A percentile compares a stretch with the other conserved stretches of the same genome.
phyloP scores from a whole-genome alignment of 2,797 vertebrate species.

The Zenarchopterus dispar region DNA sequence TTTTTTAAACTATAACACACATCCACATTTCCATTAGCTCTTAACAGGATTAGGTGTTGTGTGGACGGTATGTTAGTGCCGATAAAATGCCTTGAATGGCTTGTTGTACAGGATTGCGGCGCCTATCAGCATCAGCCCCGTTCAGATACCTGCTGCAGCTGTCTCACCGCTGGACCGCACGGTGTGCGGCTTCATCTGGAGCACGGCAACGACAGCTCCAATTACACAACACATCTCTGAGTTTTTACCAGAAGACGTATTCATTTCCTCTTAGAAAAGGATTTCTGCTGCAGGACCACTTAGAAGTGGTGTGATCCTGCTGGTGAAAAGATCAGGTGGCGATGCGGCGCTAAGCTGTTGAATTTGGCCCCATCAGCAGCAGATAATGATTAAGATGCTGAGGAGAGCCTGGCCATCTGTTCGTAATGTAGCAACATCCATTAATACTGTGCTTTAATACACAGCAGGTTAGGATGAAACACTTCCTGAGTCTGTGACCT shows the following conservation, averaged over 20 bases:
- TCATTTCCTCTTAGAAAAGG: conserved; percentile 31
- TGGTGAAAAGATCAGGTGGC: conserved; percentile 35
- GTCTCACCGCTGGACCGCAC: conserved; percentile 11
- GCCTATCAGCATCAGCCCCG: conserved; percentile 23
- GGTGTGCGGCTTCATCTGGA: neutral
- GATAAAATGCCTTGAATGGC: conserved; percentile 63
- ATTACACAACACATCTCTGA: conserved; percentile 11
- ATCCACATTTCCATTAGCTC: conserved; percentile 63
- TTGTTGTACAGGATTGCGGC: conserved; percentile 56
- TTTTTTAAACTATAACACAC: conserved; percentile 17
- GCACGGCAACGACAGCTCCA: neutral
- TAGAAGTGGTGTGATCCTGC: conserved; percentile 13
- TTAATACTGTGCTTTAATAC: conserved; percentile 52
- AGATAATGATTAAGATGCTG: conserved; percentile 63
- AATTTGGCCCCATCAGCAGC: conserved; percentile 44
- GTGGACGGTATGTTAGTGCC: conserved; percentile 52
- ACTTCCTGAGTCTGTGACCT: conserved; percentile 13
- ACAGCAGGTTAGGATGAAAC: conserved; percentile 50
- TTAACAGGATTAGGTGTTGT: conserved; percentile 63
- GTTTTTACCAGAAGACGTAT: conserved; percentile 21
- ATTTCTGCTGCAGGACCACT: conserved; percentile 12
- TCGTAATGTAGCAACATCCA: conserved; percentile 18
- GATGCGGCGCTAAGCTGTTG: conserved; percentile 3
- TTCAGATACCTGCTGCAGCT: conserved; percentile 37
- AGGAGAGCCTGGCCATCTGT: conserved; percentile 58